phyloP scores from a whole-genome alignment of 2,113 vertebrate genomes.

The Aepyceros melampus region DNA sequence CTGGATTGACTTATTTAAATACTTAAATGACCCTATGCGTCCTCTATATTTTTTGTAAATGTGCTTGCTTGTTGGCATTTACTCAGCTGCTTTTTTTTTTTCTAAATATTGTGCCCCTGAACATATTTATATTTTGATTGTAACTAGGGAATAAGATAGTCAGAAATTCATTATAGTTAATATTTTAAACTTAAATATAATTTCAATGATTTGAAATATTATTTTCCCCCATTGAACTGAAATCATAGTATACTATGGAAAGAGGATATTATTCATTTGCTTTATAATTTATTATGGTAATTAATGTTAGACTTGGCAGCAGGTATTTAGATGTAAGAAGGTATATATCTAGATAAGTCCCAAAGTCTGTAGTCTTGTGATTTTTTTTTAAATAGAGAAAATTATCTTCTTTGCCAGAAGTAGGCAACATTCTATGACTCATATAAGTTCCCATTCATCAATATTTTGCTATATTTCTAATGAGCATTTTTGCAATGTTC shows the following conservation, averaged over 20 bases:
- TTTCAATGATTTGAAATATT: not conserved
- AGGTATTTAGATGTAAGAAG: not conserved
- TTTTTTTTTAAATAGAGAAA: not conserved
- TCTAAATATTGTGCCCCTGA: not conserved
- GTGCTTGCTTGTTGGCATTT: not conserved
- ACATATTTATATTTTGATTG: not conserved
- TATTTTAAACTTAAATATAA: not conserved
- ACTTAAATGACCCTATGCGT: not conserved
- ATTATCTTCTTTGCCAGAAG: not conserved
- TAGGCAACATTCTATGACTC: not conserved
- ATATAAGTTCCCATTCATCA: not conserved
- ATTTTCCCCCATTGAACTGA: not conserved
- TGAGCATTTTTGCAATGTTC: not conserved
- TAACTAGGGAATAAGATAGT: not conserved
- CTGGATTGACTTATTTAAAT: not conserved
- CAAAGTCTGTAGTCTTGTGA: not conserved
- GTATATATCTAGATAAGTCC: not conserved
- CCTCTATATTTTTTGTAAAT: not conserved
- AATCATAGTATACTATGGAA: not conserved
- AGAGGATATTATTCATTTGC: not conserved
- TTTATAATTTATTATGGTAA: not conserved
- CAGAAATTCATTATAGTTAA: not conserved
- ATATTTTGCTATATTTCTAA: not conserved
- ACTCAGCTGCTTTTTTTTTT: not conserved
- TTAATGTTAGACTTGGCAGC: not conserved